phyloP scores from a whole-genome alignment of 2,797 vertebrate genomes.

The Eulemur rubriventer region DNA sequence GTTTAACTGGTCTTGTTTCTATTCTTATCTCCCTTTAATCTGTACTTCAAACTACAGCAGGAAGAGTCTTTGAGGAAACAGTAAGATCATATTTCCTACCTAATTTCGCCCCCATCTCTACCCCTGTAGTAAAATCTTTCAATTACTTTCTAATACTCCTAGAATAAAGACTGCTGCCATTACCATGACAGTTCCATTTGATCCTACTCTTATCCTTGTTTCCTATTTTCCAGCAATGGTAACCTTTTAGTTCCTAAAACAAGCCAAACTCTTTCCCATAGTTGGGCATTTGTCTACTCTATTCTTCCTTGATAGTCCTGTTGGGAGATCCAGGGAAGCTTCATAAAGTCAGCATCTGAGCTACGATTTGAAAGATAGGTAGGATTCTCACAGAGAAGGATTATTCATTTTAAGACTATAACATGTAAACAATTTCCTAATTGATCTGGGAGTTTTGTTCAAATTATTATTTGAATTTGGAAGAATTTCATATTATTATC shows the following conservation, averaged over 20 bases:
- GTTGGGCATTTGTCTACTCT: neutral
- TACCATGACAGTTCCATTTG: neutral
- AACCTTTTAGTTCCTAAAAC: neutral
- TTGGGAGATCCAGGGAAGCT: neutral
- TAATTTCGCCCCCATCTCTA: neutral
- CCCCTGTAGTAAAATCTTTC: neutral
- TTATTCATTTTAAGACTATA: conserved; percentile 35
- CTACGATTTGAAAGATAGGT: neutral
- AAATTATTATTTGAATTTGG: conserved; percentile 25
- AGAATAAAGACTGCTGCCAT: neutral
- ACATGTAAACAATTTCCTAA: conserved; percentile 26
- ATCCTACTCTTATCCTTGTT: neutral
- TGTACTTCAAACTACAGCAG: neutral
- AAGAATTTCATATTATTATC: conserved; percentile 47
- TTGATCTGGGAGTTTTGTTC: conserved; percentile 20
- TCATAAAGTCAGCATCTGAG: conserved; percentile 19
- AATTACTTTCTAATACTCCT: neutral
- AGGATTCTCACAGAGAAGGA: neutral
- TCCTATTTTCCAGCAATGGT: neutral
- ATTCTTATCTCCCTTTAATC: neutral
- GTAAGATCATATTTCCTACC: neutral
- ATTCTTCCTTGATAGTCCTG: neutral
- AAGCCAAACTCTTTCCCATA: neutral
- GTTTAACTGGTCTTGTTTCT: conserved; percentile 6
- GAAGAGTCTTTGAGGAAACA: conserved; percentile 1